Evolutionary conservation across 2,888 invertebrate genomes (phyloP).

Genomic region (Cosmia trapezina): DNA sequence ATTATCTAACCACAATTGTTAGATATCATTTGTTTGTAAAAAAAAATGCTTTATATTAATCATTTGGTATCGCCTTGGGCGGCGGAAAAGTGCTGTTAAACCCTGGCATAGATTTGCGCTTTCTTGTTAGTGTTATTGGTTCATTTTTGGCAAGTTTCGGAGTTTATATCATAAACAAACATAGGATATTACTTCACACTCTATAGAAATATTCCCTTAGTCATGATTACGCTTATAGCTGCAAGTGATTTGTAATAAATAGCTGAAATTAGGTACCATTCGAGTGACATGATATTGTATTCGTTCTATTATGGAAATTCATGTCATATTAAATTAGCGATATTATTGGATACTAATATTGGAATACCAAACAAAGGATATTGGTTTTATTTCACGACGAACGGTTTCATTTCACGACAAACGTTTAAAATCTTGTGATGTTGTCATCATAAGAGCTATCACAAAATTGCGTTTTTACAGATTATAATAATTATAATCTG

Average conservation of each 20-base stretch:
- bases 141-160: slow-evolving; percentile 42
- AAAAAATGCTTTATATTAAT: slow-evolving; percentile 54
- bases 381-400: neutral
- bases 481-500: too few relatives aligned
- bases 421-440: neutral
- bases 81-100: slow-evolving; percentile 45
- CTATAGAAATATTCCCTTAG: slow-evolving; percentile 27
- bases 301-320: slow-evolving; percentile 12
- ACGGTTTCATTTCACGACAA: neutral
- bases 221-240: slow-evolving; percentile 6
- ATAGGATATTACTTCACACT: slow-evolving; percentile 24
- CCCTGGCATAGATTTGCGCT: slow-evolving; percentile 50
- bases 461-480: too few relatives aligned
- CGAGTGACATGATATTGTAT: neutral
- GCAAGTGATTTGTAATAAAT: slow-evolving; percentile 17
- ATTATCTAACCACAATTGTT: slow-evolving; percentile 62
- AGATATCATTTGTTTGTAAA: slow-evolving; percentile 55
- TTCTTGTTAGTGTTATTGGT: slow-evolving; percentile 45
- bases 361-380: slow-evolving; percentile 34
- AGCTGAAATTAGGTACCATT: neutral
- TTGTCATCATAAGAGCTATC: neutral
- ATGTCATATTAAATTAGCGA: slow-evolving; percentile 15
- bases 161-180: slow-evolving; percentile 29
- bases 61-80: slow-evolving; percentile 56
- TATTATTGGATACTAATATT: slow-evolving; percentile 17